These are phyloP conservation scores for Magallana gigas DNA, from an alignment of 1,140 invertebrate species.

Conservation along the genomic window DNA sequence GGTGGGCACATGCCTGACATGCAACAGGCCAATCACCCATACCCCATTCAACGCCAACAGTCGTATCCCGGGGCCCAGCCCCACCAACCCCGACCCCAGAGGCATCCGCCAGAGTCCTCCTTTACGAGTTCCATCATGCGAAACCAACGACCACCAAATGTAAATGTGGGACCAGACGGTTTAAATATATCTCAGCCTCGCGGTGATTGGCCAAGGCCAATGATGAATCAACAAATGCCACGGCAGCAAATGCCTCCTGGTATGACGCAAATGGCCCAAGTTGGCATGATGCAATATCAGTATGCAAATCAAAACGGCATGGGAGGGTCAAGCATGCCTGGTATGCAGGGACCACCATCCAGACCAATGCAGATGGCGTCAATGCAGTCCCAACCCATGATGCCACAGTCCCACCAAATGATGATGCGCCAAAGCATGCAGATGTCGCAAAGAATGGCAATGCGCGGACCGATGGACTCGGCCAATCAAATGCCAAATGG, in stretches of 20 bases:
- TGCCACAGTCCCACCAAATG: slow-evolving; percentile 67
- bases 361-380: slow-evolving; percentile 63
- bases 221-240: slow-evolving; percentile 59
- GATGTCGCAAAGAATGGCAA: slow-evolving; percentile 67
- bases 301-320: slow-evolving; percentile 49
- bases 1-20: slow-evolving; percentile 46
- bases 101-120: slow-evolving; percentile 56
- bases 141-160: slow-evolving; percentile 79
- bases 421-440: slow-evolving; percentile 74
- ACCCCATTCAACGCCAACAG: slow-evolving; percentile 64
- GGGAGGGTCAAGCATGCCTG: slow-evolving; percentile 51
- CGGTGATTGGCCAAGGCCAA: slow-evolving; percentile 62
- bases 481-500: slow-evolving; percentile 40
- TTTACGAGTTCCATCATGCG: slow-evolving; percentile 78
- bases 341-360: slow-evolving; percentile 59
- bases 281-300: slow-evolving; percentile 57
- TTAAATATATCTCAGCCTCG: slow-evolving; percentile 78
- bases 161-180: slow-evolving; percentile 80
- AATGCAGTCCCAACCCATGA: slow-evolving; percentile 64
- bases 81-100: slow-evolving; percentile 55
- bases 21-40: slow-evolving; percentile 41
- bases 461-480: slow-evolving; percentile 46
- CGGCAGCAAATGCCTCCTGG: slow-evolving; percentile 46
- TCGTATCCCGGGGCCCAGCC: slow-evolving; percentile 62
- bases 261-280: slow-evolving; percentile 58